A percentile compares a stretch with the other conserved stretches of the same genome.
phyloP scores from a whole-genome alignment of 1,140 invertebrate genomes.

The Hycleus phaleratus region DNA sequence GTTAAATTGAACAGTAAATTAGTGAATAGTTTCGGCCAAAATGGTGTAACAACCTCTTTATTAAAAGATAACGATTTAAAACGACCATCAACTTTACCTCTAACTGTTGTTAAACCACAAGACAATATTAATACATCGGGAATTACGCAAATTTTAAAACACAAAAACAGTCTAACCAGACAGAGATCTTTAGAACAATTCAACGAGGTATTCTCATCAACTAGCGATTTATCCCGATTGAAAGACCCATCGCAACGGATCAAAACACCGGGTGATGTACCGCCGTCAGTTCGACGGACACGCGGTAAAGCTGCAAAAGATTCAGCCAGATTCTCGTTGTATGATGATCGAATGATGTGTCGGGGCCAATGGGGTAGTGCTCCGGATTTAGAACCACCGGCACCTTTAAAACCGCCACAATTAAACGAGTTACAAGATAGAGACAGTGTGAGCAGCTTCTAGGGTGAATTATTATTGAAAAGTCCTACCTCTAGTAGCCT shows the following conservation, averaged over 20 bases:
- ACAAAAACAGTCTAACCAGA: slow-evolving; percentile 39
- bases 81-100: slow-evolving; percentile 36
- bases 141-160: slow-evolving; percentile 33
- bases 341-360: slow-evolving; percentile 79
- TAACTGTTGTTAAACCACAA: slow-evolving; percentile 22
- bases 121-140: slow-evolving; percentile 1
- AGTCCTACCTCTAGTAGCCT: background rate
- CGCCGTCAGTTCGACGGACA: slow-evolving; percentile 61
- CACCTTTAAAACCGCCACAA: slow-evolving; percentile 36
- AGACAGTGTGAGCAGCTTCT: slow-evolving; percentile 40
- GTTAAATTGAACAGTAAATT: slow-evolving; percentile 41
- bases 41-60: slow-evolving; percentile 35
- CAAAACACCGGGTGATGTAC: slow-evolving; percentile 75
- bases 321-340: slow-evolving; percentile 62
- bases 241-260: slow-evolving; percentile 66
- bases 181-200: slow-evolving; percentile 62
- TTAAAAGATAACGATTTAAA: slow-evolving; percentile 14
- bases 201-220: slow-evolving; percentile 55
- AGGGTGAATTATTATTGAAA: background rate
- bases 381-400: slow-evolving; percentile 40
- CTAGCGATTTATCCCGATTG: slow-evolving; percentile 51
- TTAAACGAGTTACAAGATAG: slow-evolving; percentile 31
- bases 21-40: slow-evolving; percentile 30
- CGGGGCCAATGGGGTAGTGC: slow-evolving; percentile 38
- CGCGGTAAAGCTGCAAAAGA: slow-evolving; percentile 46